Conservation (phyloP, 2,113 vertebrate species). For the Alectura lathami region DNA sequence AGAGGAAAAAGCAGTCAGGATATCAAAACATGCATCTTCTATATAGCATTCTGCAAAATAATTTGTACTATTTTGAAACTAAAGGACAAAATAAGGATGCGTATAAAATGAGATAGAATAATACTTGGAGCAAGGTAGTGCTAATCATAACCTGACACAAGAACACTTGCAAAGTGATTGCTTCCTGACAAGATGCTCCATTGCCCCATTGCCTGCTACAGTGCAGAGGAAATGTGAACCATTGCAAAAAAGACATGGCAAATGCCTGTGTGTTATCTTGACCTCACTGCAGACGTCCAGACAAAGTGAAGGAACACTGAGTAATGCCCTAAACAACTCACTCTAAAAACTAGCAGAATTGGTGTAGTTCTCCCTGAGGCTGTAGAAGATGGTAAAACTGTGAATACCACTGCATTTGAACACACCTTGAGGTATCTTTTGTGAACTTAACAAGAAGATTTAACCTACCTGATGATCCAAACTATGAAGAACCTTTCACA, state of each 20-base stretch:
- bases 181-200: accelerated
- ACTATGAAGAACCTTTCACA: background rate
- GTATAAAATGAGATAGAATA: background rate
- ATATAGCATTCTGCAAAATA: background rate
- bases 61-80: background rate
- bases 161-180: background rate
- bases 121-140: background rate
- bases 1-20: background rate
- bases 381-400: background rate
- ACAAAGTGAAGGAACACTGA: background rate
- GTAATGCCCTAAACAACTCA: background rate
- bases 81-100: background rate
- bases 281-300: background rate
- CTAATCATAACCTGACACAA: accelerated
- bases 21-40: background rate
- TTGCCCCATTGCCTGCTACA: accelerated
- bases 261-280: background rate
- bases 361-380: accelerated
- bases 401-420: background rate
- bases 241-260: background rate
- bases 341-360: background rate
- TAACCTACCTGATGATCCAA: background rate
- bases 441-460: background rate
- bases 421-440: accelerated
- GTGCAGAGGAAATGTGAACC: background rate